A percentile compares a stretch with the other conserved stretches of the same genome.
These are phyloP conservation scores for Melanerpes formicivorus DNA, from an alignment of 2,113 vertebrate species.

Conservation along the genomic window DNA sequence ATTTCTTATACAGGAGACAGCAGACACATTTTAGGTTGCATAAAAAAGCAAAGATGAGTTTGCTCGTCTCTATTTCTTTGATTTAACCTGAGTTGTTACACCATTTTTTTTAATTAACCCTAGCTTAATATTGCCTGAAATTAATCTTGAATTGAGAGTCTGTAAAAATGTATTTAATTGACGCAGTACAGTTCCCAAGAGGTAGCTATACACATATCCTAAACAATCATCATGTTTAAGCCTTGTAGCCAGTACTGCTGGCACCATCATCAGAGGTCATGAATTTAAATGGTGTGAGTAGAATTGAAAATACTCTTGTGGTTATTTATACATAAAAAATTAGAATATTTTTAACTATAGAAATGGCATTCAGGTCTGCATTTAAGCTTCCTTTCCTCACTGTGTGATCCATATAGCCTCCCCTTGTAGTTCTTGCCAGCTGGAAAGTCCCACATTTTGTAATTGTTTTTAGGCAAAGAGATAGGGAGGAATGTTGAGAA, in stretches of 20 bases:
- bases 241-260: not conserved
- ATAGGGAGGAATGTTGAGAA: not conserved
- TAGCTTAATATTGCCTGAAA: not conserved
- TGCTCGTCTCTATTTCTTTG: not conserved
- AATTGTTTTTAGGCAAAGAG: not conserved
- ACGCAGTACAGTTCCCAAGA: not conserved
- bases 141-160: not conserved
- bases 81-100: not conserved
- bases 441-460: not conserved
- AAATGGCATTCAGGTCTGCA: not conserved
- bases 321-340: not conserved
- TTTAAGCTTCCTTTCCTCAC: not conserved
- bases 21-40: rapidly evolving
- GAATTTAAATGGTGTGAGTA: not conserved
- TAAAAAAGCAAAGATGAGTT: not conserved
- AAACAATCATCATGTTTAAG: not conserved
- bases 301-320: not conserved
- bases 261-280: not conserved
- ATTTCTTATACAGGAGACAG: too few relatives aligned
- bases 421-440: not conserved
- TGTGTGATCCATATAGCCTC: not conserved
- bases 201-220: not conserved
- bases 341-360: not conserved
- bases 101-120: not conserved
- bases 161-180: not conserved